Percentiles rank a stretch among this genome's conserved stretches.
These are phyloP conservation scores for Probaryconus sp. DNA, from an alignment of 1,140 invertebrate genomes.

Conservation along the genomic window DNA sequence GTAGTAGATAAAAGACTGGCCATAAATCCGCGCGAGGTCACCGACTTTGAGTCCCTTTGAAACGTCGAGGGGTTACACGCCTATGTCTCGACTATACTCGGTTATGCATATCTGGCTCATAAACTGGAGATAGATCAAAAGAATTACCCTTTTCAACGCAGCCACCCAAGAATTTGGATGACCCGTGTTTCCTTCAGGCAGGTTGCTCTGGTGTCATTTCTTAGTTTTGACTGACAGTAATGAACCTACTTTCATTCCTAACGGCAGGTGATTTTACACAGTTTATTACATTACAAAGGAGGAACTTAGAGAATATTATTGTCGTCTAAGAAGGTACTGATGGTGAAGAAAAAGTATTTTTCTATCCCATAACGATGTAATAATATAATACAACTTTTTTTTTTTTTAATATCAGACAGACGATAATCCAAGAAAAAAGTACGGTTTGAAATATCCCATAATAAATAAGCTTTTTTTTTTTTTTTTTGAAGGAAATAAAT, in stretches of 20 bases:
- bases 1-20: constrained; percentile 57
- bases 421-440: too few relatives aligned
- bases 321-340: too few relatives aligned
- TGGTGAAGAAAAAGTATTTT: too few relatives aligned
- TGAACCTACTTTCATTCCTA: constrained; percentile 16
- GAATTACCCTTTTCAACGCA: constrained; percentile 56
- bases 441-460: too few relatives aligned
- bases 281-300: too few relatives aligned
- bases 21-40: constrained; percentile 64
- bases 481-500: too few relatives aligned
- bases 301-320: too few relatives aligned
- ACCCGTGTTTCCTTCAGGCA: constrained; percentile 32
- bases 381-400: too few relatives aligned
- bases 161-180: constrained; percentile 45
- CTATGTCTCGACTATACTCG: constrained; percentile 44
- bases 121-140: constrained; percentile 51
- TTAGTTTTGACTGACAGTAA: constrained; percentile 49
- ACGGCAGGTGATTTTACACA: constrained; percentile 33
- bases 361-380: too few relatives aligned
- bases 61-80: constrained; percentile 44
- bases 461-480: too few relatives aligned
- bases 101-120: constrained; percentile 60
- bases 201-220: constrained; percentile 41
- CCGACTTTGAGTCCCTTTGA: constrained; percentile 56
- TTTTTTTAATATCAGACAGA: too few relatives aligned